Percentiles rank a stretch among this genome's conserved stretches.
Conservation (phyloP, 2,113 vertebrate species). For the Stegastes partitus region DNA sequence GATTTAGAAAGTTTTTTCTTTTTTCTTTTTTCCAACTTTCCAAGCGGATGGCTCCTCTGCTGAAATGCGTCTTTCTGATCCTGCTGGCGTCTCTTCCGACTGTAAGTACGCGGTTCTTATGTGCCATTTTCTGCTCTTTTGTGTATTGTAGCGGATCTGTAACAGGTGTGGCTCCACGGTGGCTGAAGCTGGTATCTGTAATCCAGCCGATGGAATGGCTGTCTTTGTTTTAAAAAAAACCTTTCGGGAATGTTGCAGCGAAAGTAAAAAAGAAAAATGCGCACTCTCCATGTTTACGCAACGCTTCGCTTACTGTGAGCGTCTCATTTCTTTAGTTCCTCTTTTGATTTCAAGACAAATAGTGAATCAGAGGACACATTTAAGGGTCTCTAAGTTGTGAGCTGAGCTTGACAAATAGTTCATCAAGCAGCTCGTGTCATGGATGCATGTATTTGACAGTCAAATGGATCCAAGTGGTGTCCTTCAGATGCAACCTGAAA, state of each 20-base stretch:
- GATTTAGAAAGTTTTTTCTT: background rate
- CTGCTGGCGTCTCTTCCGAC: slow-evolving; percentile 43
- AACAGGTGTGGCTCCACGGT: slow-evolving; percentile 60
- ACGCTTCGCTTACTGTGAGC: background rate
- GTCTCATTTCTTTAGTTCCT: background rate
- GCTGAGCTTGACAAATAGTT: no score
- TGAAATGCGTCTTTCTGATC: slow-evolving; percentile 9
- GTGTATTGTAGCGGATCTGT: background rate
- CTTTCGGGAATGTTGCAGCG: background rate
- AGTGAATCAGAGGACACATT: no score
- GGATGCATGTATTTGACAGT: no score
- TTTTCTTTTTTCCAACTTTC: background rate
- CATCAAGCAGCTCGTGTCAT: no score
- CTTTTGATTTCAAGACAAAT: no score
- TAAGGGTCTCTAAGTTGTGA: no score
- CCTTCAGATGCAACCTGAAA: no score
- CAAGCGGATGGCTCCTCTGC: slow-evolving; percentile 53
- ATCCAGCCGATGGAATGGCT: no score
- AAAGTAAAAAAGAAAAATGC: background rate
- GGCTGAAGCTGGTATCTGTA: no score
- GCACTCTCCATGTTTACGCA: background rate
- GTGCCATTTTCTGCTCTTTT: no score
- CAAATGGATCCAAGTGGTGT: no score
- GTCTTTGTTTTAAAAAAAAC: no score
- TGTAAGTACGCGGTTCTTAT: slow-evolving; percentile 55